Evolutionary conservation across 2,888 invertebrate genomes (phyloP).

Genomic region (Oscheius sp.): DNA sequence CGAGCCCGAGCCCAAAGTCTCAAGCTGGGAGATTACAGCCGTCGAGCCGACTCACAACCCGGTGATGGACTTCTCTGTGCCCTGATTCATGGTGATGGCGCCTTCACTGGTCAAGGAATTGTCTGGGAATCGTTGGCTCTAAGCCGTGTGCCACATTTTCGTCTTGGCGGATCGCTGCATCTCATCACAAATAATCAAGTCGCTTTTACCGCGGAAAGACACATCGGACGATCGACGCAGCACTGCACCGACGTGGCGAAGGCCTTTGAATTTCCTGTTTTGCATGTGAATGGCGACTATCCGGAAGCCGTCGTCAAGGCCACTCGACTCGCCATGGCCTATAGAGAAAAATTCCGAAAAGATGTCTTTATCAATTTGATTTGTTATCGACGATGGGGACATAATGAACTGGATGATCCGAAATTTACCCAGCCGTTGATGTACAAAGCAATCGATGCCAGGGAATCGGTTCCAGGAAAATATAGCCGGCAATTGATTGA

Average conservation of each 20-base stretch:
- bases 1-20: slow-evolving; percentile 69
- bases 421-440: slow-evolving; percentile 92
- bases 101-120: slow-evolving; percentile 89
- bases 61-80: slow-evolving; percentile 75
- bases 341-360: slow-evolving; percentile 83
- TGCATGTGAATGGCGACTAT: slow-evolving; percentile 93
- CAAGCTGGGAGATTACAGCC: slow-evolving; percentile 81
- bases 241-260: slow-evolving; percentile 88
- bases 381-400: slow-evolving; percentile 90
- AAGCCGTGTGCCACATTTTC: slow-evolving; percentile 87
- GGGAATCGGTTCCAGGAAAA: slow-evolving; percentile 57
- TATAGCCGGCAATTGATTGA: slow-evolving; percentile 56
- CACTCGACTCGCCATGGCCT: slow-evolving; percentile 87
- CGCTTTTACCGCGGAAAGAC: slow-evolving; percentile 62
- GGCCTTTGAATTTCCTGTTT: slow-evolving; percentile 86
- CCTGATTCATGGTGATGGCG: slow-evolving; percentile 94
- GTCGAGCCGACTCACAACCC: slow-evolving; percentile 70
- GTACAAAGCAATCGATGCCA: slow-evolving; percentile 77
- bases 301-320: slow-evolving; percentile 85
- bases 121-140: slow-evolving; percentile 80
- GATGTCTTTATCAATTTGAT: slow-evolving; percentile 69
- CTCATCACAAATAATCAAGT: slow-evolving; percentile 89
- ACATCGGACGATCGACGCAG: slow-evolving; percentile 74
- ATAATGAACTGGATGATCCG: slow-evolving; percentile 97
- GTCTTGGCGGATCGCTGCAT: slow-evolving; percentile 91